These are phyloP conservation scores for Stenopsyche tienmushanensis DNA, from an alignment of 1,140 invertebrate species.

Conservation along the genomic window DNA sequence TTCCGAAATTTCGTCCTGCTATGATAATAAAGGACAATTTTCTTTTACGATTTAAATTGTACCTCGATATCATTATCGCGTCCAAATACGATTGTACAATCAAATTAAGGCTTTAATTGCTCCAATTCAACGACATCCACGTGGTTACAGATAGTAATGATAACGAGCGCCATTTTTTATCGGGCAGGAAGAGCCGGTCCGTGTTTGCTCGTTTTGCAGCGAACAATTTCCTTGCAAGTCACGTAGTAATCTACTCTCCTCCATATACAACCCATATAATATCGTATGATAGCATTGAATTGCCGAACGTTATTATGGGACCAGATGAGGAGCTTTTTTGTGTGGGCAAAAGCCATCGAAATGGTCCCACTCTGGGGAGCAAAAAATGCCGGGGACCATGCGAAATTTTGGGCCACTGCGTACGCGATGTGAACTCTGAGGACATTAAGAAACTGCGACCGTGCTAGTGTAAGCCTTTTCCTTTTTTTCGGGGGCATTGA, in stretches of 20 bases:
- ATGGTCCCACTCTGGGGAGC: not conserved
- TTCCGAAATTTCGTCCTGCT: too few species aligned
- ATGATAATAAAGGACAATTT: too few species aligned
- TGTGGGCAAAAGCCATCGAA: conserved; percentile 9
- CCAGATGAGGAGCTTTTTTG: conserved; percentile 29
- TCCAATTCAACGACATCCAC: not conserved
- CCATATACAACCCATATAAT: conserved; percentile 32
- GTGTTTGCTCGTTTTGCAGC: conserved; percentile 27
- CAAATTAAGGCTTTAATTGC: not conserved
- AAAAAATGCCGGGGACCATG: not conserved
- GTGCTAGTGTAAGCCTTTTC: too few species aligned
- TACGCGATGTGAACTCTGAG: conserved; percentile 13
- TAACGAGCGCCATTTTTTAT: conserved; percentile 22
- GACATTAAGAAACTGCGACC: conserved; percentile 5
- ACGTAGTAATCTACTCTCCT: conserved; percentile 28
- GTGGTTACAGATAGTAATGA: conserved; percentile 8
- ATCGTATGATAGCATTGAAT: conserved; percentile 29
- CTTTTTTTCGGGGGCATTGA: too few species aligned
- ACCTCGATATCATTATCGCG: too few species aligned
- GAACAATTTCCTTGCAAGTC: conserved; percentile 31
- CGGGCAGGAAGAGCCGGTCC: not conserved
- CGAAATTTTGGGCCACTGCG: not conserved
- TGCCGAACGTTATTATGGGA: conserved; percentile 28
- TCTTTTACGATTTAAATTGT: too few species aligned
- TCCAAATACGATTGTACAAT: too few species aligned